Evolutionary conservation across 2,888 invertebrate genomes (phyloP).

Genomic region (Ecliptopera silaceata): DNA sequence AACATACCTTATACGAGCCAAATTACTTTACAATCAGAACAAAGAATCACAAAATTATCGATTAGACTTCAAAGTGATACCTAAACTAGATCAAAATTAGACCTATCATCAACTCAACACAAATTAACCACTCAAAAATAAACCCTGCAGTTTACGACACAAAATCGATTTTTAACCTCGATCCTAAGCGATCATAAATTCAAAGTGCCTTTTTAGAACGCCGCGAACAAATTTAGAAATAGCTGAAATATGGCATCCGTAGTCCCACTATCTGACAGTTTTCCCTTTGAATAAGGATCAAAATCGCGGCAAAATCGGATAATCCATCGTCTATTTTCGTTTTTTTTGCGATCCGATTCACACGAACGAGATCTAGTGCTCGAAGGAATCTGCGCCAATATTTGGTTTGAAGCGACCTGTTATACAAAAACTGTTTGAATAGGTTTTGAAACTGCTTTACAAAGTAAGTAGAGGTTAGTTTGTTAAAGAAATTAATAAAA

Average conservation of each 20-base stretch:
- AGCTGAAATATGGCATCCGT: slow-evolving; percentile 52
- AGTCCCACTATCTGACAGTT: slow-evolving; percentile 24
- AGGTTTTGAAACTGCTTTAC: neutral
- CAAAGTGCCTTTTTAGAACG: slow-evolving; percentile 66
- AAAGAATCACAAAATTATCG: neutral
- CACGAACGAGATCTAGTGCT: slow-evolving; percentile 43
- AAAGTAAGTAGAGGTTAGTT: no score
- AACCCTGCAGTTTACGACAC: neutral
- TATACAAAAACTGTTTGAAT: slow-evolving; percentile 1
- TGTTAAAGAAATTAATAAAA: no score
- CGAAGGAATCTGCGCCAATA: slow-evolving; percentile 45
- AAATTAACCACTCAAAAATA: slow-evolving; percentile 5
- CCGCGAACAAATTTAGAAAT: slow-evolving; percentile 66
- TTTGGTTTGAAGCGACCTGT: slow-evolving; percentile 40
- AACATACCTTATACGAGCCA: no score
- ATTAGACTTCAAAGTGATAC: neutral
- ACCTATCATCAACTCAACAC: neutral
- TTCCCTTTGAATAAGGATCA: slow-evolving; percentile 37
- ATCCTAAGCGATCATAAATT: slow-evolving; percentile 49
- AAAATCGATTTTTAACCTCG: slow-evolving; percentile 17
- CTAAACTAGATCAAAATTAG: slow-evolving; percentile 1
- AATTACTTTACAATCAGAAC: no score
- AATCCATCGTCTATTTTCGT: slow-evolving; percentile 17
- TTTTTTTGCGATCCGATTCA: slow-evolving; percentile 35
- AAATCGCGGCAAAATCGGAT: slow-evolving; percentile 20